Base-by-base conservation (phyloP, 2,113 vertebrate genomes). In the Oncorhynchus keta region DNA sequence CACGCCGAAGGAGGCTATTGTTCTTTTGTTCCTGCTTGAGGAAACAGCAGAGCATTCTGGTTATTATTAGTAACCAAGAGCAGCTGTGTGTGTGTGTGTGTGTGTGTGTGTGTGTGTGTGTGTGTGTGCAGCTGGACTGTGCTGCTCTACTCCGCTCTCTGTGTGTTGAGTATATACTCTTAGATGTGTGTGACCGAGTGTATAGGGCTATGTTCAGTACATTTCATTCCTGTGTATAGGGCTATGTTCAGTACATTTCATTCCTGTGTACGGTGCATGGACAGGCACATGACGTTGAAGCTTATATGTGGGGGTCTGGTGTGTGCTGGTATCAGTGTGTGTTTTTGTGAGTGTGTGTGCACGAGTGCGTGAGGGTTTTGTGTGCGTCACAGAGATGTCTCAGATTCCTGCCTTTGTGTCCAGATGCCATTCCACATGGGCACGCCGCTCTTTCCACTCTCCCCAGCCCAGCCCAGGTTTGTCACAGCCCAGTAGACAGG, bases 361-460 rank as follows among this genome's bases (percentile, higher is more conserved):
- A 75, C 28, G 48, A 65, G 70, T 77, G 79, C 55, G 73, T 73
- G 72, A 64, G 74, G 55, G 67, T 45, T 62, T n/a, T 65, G 74
- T 71, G 67, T 26, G 55, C 71, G 49, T 88, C 80, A 82, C 77
- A 28, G 84, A 76, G 74, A 85, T 83, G 84, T 90, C 87, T 90
- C 79, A 78, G 87, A 93, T 91, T 93, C 90, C 88, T 89, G 89
- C 86, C 85, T 89, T 94, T 94, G 90, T 92, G 89, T 90, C 80
- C 82, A 91, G 87, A 93, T 93, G 87, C 90, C 89, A 80, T 94
- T 94, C 93, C 88, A 92, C 92, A 86, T 92, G 90, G 85, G 76
- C 89, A 89, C 88, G 79, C 76, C 76, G 73, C 69, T 64, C 77
- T 67, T 55, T 78, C 71, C 79, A 88, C 86, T 88, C 77, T 83